Percentiles rank a stretch among this genome's conserved stretches.
These are phyloP conservation scores for Trypoxylon attenuatum DNA, from an alignment of 2,888 invertebrate species.

Conservation along the genomic window DNA sequence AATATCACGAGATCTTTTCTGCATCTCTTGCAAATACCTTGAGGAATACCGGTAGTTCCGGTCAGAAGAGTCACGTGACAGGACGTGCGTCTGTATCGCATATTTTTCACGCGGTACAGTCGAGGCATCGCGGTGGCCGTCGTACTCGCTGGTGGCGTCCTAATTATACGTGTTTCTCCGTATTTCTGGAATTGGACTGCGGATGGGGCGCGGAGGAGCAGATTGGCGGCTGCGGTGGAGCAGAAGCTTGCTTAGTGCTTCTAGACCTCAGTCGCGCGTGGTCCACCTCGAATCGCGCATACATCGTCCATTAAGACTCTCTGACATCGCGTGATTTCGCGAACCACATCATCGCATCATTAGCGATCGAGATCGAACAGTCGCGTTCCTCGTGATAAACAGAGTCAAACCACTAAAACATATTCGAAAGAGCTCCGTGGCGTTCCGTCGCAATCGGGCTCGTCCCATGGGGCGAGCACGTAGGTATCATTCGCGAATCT, in stretches of 20 bases:
- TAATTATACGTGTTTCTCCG: slow-evolving; percentile 72
- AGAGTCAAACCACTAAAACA: too few species aligned
- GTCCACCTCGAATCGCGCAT: slow-evolving; percentile 60
- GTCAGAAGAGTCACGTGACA: slow-evolving; percentile 2
- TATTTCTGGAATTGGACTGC: slow-evolving; percentile 74
- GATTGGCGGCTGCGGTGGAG: slow-evolving; percentile 49
- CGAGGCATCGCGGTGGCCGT: slow-evolving; percentile 51
- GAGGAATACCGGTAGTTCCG: too few species aligned
- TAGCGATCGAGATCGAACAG: slow-evolving; percentile 1
- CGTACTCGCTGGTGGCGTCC: slow-evolving; percentile 61
- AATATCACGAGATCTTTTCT: too few species aligned
- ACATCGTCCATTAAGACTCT: slow-evolving; percentile 9
- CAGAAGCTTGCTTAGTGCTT: slow-evolving; percentile 56
- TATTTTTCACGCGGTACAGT: slow-evolving; percentile 8
- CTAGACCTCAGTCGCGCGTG: slow-evolving; percentile 68
- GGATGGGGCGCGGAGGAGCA: slow-evolving; percentile 57
- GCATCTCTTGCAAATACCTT: too few species aligned
- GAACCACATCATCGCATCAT: too few species aligned
- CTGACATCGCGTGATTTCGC: too few species aligned
- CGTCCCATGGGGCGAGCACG: slow-evolving; percentile 46
- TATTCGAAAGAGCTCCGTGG: slow-evolving; percentile 4
- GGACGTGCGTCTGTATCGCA: neutral
- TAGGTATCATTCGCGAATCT: slow-evolving; percentile 25
- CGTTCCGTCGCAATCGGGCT: slow-evolving; percentile 11
- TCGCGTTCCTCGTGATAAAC: neutral